These are phyloP conservation scores for Siphamia tubifer DNA, from an alignment of 2,113 vertebrate species.

Conservation along the genomic window DNA sequence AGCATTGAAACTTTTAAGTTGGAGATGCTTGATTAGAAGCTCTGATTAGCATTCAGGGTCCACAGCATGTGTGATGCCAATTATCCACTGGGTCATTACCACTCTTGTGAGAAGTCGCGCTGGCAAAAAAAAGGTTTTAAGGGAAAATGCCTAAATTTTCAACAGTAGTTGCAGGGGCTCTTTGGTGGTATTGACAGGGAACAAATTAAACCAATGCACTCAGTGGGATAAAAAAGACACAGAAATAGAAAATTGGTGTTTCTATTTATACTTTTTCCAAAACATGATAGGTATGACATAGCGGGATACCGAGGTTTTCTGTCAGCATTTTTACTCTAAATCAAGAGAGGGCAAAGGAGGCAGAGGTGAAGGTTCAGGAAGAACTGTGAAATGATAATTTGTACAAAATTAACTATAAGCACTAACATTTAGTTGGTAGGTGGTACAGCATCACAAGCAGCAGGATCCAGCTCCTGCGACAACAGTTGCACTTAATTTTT, in stretches of 20 bases:
- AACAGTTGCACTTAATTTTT: constrained; percentile 11
- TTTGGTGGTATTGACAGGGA: constrained; percentile 21
- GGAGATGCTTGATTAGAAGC: constrained; percentile 37
- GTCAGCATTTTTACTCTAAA: background rate
- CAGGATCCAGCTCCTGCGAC: constrained; percentile 31
- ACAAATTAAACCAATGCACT: constrained; percentile 23
- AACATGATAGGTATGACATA: background rate
- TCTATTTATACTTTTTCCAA: background rate
- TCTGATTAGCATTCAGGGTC: constrained; percentile 62
- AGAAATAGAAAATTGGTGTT: background rate
- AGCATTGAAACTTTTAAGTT: constrained; percentile 36
- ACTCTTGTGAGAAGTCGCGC: constrained; percentile 44
- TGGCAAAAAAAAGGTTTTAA: constrained; percentile 41
- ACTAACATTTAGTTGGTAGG: constrained; percentile 16
- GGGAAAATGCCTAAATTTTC: constrained; percentile 40
- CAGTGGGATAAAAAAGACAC: background rate
- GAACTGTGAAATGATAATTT: no score
- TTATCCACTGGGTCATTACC: constrained; percentile 63
- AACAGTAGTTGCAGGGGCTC: constrained; percentile 11
- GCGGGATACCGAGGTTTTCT: background rate
- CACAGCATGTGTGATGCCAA: constrained; percentile 55
- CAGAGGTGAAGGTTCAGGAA: no score
- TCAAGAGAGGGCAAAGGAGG: background rate
- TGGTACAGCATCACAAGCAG: constrained; percentile 9
- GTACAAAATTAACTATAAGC: background rate